Evolutionary conservation across 1,140 invertebrate species (phyloP), one percentile per base, ranked within the genome.

Genomic region (Sinonovacula constricta): DNA sequence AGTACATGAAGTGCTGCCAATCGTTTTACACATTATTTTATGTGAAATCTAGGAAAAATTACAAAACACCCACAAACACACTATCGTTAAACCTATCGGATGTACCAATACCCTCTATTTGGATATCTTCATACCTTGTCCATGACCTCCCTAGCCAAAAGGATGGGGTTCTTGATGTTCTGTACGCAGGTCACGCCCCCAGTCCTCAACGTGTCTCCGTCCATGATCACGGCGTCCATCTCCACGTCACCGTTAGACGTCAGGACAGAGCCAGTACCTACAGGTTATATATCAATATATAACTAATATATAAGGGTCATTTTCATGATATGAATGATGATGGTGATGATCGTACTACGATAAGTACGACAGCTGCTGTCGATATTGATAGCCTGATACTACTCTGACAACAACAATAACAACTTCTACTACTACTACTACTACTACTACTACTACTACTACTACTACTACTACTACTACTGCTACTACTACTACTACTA

Each of bases 191-290:
- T 94, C 10, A 94, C 92, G 49, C 90, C 91, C 31, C 93, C 93
- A 84, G 87, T 82, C 22, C 81, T 84, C 30, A 91, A 76, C 26
- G 68, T 76, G 1, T 78, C 88, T 0, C 95, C 95, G 81, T 95
- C 92, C 93, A 95, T 95, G 22, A 96, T 92, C 59, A 94, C 93
- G 1, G 95, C 95, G 90, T 96, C 95, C 94, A 95, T 94, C 91
- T 95, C 94, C 0, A 96, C 93, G 18, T 90, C 84, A 18, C 88
- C 88, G 30, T 85, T 82, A 12, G 76, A 34, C 30, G 85, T 90
- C 36, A 89, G 63, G 10, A 87, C 88, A 0, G 88, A 86, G 4
- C 88, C 88, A 12, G 82, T 86, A 10, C 87, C 88, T 90, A 45
- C n/a, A 56, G n/a, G n/a, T n/a, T n/a, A n/a, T n/a, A n/a, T n/a